Percentiles rank a stretch among this genome's conserved stretches.
Evolutionary conservation across 2,113 vertebrate species (phyloP).

Genomic region (Indicator maculatus): DNA sequence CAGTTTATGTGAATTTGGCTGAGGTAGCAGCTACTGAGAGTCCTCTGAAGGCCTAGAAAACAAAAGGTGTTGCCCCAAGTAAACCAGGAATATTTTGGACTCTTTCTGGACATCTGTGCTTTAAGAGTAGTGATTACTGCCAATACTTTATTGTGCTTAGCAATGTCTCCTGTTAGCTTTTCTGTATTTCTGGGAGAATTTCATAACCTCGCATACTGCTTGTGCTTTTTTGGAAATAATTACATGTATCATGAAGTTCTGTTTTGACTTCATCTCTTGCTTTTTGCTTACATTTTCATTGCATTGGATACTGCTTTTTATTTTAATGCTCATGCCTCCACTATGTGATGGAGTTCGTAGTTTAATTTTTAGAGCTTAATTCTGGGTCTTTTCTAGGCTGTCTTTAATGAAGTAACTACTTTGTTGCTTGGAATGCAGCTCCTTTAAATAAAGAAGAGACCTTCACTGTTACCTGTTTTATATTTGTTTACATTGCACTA

Average conservation of each 20-base stretch:
- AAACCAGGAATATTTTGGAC: neutral
- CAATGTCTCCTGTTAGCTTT: neutral
- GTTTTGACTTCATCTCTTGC: conserved; percentile 8
- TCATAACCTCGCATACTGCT: conserved; percentile 2
- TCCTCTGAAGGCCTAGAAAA: neutral
- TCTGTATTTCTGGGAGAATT: neutral
- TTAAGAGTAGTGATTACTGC: neutral
- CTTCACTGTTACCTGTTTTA: neutral
- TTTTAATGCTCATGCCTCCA: neutral
- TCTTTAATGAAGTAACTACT: neutral
- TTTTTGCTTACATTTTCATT: neutral
- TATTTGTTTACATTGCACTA: neutral
- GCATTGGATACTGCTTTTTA: neutral
- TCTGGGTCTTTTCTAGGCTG: neutral
- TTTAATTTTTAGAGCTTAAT: neutral
- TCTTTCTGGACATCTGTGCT: neutral
- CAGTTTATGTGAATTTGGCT: neutral
- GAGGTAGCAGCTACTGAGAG: neutral
- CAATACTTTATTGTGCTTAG: neutral
- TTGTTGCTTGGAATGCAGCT: neutral
- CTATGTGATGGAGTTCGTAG: neutral
- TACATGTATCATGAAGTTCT: neutral
- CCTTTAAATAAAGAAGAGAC: neutral
- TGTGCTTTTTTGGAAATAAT: neutral
- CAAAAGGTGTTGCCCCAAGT: neutral